A percentile compares a stretch with the other conserved stretches of the same genome.
These are phyloP conservation scores for Epinotia brunnichana DNA, from an alignment of 2,888 invertebrate genomes.

Conservation along the genomic window DNA sequence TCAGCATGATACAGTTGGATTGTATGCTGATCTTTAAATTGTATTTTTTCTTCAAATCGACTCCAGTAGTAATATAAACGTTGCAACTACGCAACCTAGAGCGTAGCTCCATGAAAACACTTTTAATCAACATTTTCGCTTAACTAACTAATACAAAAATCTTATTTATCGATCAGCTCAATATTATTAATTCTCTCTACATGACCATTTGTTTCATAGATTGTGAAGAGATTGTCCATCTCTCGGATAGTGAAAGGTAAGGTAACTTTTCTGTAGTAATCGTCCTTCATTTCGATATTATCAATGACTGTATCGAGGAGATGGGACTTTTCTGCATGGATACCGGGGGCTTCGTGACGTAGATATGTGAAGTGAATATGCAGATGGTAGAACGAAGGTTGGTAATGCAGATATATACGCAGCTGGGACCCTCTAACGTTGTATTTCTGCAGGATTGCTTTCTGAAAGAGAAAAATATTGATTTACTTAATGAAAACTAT, in stretches of 20 bases:
- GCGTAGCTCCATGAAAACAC: constrained; percentile 84
- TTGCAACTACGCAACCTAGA: constrained; percentile 85
- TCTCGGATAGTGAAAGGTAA: constrained; percentile 92
- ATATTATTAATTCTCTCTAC: constrained; percentile 66
- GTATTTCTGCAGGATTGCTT: constrained; percentile 90
- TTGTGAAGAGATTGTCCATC: constrained; percentile 88
- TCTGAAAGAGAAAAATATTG: constrained; percentile 75
- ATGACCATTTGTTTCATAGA: constrained; percentile 85
- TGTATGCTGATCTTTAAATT: constrained; percentile 78
- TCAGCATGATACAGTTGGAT: constrained; percentile 73
- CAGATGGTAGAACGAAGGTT: constrained; percentile 98
- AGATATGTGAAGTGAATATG: constrained; percentile 96
- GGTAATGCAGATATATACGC: constrained; percentile 96
- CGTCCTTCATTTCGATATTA: constrained; percentile 91
- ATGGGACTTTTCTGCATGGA: constrained; percentile 93
- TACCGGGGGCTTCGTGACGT: constrained; percentile 91
- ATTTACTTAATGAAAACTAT: neutral
- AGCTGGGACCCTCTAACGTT: constrained; percentile 87
- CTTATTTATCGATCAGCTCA: constrained; percentile 68
- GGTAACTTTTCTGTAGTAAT: constrained; percentile 93
- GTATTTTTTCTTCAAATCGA: constrained; percentile 72
- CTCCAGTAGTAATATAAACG: constrained; percentile 81
- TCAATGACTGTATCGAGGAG: constrained; percentile 93
- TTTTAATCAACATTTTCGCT: constrained; percentile 76
- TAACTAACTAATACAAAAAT: constrained; percentile 48